Conservation (phyloP, 2,888 invertebrate genomes). For the Trichopoda pennipes region DNA sequence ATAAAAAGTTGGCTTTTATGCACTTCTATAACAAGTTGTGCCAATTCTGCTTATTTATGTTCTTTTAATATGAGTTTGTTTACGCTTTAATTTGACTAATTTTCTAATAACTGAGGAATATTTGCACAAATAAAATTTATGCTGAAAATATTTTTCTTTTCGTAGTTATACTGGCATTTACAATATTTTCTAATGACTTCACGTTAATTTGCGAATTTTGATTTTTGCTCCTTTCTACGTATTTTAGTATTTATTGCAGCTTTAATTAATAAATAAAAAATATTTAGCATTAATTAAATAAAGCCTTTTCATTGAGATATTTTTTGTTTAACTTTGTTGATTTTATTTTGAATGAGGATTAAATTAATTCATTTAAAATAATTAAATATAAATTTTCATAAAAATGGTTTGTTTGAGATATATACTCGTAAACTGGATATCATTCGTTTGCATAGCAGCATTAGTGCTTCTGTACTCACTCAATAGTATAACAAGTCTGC, state of each 20-base stretch:
- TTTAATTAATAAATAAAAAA: slow-evolving; percentile 54
- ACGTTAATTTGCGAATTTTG: slow-evolving; percentile 15
- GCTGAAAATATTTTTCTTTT: neutral
- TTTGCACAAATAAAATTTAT: neutral
- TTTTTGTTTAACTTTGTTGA: neutral
- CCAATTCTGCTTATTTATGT: too few relatives aligned
- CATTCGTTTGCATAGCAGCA: too few relatives aligned
- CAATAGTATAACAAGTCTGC: too few relatives aligned
- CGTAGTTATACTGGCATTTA: slow-evolving; percentile 8
- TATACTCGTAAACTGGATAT: too few relatives aligned
- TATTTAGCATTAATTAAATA: neutral
- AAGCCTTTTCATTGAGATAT: neutral
- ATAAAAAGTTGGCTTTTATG: too few relatives aligned
- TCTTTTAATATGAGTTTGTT: neutral
- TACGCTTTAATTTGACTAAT: neutral
- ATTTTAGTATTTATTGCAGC: slow-evolving; percentile 13
- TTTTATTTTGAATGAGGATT: slow-evolving; percentile 22
- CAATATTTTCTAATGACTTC: slow-evolving; percentile 33
- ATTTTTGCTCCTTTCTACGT: neutral
- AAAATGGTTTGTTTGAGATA: neutral
- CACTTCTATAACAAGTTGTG: too few relatives aligned
- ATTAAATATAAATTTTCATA: neutral
- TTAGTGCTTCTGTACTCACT: too few relatives aligned
- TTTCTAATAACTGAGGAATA: neutral
- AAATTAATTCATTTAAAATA: slow-evolving; percentile 23